Evolutionary conservation across 2,888 invertebrate genomes (phyloP).

Genomic region (Xanthia togata): DNA sequence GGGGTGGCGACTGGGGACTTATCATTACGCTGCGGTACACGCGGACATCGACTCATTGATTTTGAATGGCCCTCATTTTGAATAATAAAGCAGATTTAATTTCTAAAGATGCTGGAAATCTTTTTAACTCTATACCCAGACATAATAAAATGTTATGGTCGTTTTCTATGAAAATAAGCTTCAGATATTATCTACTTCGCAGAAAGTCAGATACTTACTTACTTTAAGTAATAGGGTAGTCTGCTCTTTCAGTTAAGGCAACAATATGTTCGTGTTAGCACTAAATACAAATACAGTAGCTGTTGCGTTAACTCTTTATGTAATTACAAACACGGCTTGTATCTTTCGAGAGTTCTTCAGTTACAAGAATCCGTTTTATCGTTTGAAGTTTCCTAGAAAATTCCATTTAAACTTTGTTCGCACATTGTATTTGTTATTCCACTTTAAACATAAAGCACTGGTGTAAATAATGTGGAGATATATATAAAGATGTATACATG

Average conservation of each 20-base stretch:
- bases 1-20: slow-evolving; percentile 26
- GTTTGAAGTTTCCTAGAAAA: slow-evolving; percentile 67
- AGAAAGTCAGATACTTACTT: not conserved
- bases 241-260: not conserved
- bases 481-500: slow-evolving; percentile 26
- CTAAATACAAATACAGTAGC: slow-evolving; percentile 32
- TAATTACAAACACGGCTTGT: slow-evolving; percentile 56
- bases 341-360: slow-evolving; percentile 63
- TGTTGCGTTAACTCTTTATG: slow-evolving; percentile 40
- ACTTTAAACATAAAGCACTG: slow-evolving; percentile 67
- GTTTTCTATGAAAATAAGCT: slow-evolving; percentile 9
- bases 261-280: slow-evolving; percentile 1
- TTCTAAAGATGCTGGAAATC: slow-evolving; percentile 4
- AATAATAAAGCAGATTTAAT: slow-evolving; percentile 32
- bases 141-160: slow-evolving; percentile 8
- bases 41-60: slow-evolving; percentile 26
- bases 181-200: not conserved
- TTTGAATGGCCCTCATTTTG: slow-evolving; percentile 20
- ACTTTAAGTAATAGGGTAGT: not conserved
- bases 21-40: slow-evolving; percentile 25
- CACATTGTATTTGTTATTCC: slow-evolving; percentile 71
- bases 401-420: slow-evolving; percentile 64
- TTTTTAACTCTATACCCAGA: slow-evolving; percentile 1
- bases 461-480: slow-evolving; percentile 73
- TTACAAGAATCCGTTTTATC: slow-evolving; percentile 63